Base-by-base conservation (phyloP, 2,888 invertebrate species). In the Phyllotreta striolata region DNA sequence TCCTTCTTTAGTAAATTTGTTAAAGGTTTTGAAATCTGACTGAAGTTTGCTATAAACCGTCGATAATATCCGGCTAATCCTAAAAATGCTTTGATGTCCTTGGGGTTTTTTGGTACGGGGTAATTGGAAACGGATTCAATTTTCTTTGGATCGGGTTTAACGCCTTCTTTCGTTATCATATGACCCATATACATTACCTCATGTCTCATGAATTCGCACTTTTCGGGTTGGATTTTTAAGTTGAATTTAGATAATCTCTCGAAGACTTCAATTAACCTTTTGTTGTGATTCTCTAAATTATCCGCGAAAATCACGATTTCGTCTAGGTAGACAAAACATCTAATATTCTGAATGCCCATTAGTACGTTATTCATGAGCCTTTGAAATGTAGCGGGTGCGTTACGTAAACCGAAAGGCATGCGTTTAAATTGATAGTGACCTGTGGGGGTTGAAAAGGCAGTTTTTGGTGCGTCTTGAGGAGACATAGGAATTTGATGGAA, bases 401-500 rank as follows among this genome's bases (percentile, higher is more conserved):
- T 80, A 72, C 77, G 78, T 6, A 83, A 72, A 1, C 78, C 81
- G 44, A 62, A 62, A 8, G 43, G 51, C 62, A 62, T 62, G 34
- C 80, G 6, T 63, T 54, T 40, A 13, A 44, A 61, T 35, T 61
- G 52, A 14, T 41, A 60, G 34, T 60, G 60, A 5, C 60, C 60
- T 3, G n/a, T 13, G 37, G 72, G 73, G 9, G 74, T 72, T 3
- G 73, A 71, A 63, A 80, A 80, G 1, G 79, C 80, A 7, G 79
- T 80, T 75, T 80, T 80, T 14, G 64, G 58, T 7, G 68, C 60
- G 62, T 79, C 77, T 43, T 70, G 55, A 3, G 66, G 59, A 46
- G 72, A 37, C 66, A 79, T 71, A 55, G 64, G 24, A n/a, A 80
- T 77, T 70, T 81, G 79, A 61, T 81, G 79, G 67, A 76, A 81